phyloP scores from a whole-genome alignment of 2,797 vertebrate species.

The Pangasius krempfi region DNA sequence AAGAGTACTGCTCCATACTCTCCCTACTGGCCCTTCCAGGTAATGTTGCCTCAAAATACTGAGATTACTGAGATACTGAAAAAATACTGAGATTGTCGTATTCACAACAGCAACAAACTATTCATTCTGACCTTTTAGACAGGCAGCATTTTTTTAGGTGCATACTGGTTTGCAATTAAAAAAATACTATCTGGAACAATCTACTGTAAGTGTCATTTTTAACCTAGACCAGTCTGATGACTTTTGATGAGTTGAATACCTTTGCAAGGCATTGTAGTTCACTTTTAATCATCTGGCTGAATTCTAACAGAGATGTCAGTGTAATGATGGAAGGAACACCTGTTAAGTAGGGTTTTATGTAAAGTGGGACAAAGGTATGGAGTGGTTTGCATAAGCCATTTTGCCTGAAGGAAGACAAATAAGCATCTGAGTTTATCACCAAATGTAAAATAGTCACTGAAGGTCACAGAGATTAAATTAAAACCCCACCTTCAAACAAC shows the following conservation, averaged over 20 bases:
- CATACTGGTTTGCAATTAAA: no score
- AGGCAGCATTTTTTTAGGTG: no score
- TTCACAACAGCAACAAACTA: no score
- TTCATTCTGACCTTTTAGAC: no score
- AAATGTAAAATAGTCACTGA: not conserved
- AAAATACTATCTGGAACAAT: not conserved
- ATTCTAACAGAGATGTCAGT: slow-evolving; percentile 2
- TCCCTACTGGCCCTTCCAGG: no score
- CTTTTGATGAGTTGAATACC: not conserved
- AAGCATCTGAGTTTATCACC: not conserved
- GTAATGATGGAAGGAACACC: not conserved
- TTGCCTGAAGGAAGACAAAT: not conserved
- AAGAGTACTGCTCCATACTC: no score
- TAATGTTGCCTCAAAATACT: no score
- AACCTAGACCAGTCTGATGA: not conserved
- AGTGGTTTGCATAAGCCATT: not conserved
- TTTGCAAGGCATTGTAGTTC: not conserved
- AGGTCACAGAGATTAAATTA: not conserved
- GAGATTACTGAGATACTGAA: no score
- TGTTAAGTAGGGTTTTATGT: not conserved
- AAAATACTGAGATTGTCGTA: no score
- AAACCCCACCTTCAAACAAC: no score
- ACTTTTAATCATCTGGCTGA: not conserved
- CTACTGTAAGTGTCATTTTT: not conserved
- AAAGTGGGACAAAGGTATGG: not conserved